Evolutionary conservation across 2,888 invertebrate genomes (phyloP).

Genomic region (Drosophila prostipennis): DNA sequence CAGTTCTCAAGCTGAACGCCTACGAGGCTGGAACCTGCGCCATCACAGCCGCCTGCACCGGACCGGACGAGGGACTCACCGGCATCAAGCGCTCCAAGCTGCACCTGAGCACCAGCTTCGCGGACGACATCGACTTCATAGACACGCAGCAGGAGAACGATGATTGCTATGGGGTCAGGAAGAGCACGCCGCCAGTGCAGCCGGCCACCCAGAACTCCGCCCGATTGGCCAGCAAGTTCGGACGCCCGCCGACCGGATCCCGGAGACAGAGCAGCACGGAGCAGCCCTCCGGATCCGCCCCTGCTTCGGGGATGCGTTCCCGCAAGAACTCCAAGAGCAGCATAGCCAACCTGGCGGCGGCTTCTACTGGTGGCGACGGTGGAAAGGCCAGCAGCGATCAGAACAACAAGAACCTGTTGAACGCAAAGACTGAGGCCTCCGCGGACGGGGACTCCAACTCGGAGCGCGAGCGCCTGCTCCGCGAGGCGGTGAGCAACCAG

Average conservation of each 20-base stretch:
- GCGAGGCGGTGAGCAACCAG: conserved; percentile 82
- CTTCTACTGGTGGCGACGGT: conserved; percentile 44
- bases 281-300: conserved; percentile 66
- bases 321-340: conserved; percentile 82
- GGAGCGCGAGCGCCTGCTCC: conserved; percentile 79
- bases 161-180: conserved; percentile 82
- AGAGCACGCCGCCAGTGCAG: conserved; percentile 70
- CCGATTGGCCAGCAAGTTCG: conserved; percentile 79
- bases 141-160: conserved; percentile 86
- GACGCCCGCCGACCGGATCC: conserved; percentile 60
- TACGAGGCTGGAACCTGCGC: conserved; percentile 86
- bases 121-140: conserved; percentile 89
- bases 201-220: conserved; percentile 35
- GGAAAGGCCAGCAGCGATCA: conserved; percentile 78
- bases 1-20: conserved; percentile 86
- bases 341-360: conserved; percentile 59
- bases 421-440: conserved; percentile 79
- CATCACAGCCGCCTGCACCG: conserved; percentile 90
- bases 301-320: conserved; percentile 73
- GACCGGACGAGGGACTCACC: conserved; percentile 92
- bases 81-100: conserved; percentile 88
- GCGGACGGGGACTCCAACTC: conserved; percentile 39
- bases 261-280: conserved; percentile 62
- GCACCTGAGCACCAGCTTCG: conserved; percentile 88
- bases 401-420: conserved; percentile 79